Evolutionary conservation across 2,888 invertebrate genomes (phyloP).

Genomic region (Operophtera brumata): DNA sequence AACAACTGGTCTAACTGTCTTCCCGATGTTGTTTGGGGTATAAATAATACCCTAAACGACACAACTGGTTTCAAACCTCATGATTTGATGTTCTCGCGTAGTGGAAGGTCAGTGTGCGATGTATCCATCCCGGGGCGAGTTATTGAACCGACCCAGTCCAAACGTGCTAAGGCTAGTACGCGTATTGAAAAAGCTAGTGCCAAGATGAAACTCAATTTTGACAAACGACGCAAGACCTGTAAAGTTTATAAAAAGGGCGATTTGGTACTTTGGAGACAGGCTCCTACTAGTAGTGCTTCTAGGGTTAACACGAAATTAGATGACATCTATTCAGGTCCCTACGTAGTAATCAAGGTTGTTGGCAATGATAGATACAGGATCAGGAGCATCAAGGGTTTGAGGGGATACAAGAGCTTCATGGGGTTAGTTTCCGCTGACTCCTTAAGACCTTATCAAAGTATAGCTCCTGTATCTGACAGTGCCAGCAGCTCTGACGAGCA

Average conservation of each 20-base stretch:
- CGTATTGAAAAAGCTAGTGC: slow-evolving; percentile 5
- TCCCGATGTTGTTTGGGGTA: too few relatives aligned
- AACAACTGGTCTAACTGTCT: too few relatives aligned
- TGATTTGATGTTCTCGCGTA: slow-evolving; percentile 33
- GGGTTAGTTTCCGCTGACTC: slow-evolving; percentile 34
- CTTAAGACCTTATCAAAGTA: slow-evolving; percentile 26
- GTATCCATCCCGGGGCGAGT: too few relatives aligned
- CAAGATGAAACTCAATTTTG: too few relatives aligned
- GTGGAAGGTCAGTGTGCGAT: too few relatives aligned
- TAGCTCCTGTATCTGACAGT: slow-evolving; percentile 29
- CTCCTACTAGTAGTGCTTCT: too few relatives aligned
- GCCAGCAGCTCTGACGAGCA: slow-evolving; percentile 36
- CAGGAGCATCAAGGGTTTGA: too few relatives aligned
- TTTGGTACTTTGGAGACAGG: too few relatives aligned
- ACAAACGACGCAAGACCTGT: too few relatives aligned
- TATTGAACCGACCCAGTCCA: neutral
- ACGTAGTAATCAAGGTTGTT: slow-evolving; percentile 29
- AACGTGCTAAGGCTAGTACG: neutral
- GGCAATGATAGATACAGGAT: slow-evolving; percentile 39
- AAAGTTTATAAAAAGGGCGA: too few relatives aligned
- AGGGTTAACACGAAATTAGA: slow-evolving; percentile 1
- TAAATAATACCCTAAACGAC: slow-evolving; percentile 27
- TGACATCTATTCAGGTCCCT: slow-evolving; percentile 36
- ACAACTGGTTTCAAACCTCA: slow-evolving; percentile 28
- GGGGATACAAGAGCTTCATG: slow-evolving; percentile 18